Evolutionary conservation across 2,888 invertebrate species (phyloP).

Genomic region (Chalcosyrphus nemorum): DNA sequence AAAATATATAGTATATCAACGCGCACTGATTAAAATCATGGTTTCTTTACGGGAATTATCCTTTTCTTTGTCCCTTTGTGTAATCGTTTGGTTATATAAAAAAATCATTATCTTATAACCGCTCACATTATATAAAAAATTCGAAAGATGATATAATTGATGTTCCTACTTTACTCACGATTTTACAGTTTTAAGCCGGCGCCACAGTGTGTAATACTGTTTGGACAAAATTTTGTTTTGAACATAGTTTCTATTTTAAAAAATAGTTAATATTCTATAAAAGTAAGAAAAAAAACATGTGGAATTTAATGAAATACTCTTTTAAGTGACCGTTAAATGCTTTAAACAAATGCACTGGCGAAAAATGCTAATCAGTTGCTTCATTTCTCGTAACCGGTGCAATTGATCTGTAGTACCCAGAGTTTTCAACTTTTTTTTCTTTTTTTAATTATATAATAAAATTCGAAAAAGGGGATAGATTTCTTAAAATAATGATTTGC

Average conservation of each 20-base stretch:
- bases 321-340: background rate
- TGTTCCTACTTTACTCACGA: too few species aligned
- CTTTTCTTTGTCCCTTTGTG: too few species aligned
- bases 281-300: background rate
- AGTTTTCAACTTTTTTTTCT: too few species aligned
- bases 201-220: background rate
- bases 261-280: conserved; percentile 8
- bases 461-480: background rate
- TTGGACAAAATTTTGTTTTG: background rate
- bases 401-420: background rate
- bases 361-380: background rate
- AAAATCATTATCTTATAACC: too few species aligned
- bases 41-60: too few species aligned
- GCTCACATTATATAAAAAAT: too few species aligned
- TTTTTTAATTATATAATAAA: background rate
- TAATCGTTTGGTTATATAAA: too few species aligned
- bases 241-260: background rate
- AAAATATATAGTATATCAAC: too few species aligned
- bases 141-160: too few species aligned
- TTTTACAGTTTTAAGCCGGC: too few species aligned
- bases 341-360: background rate
- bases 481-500: background rate
- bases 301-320: background rate
- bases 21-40: too few species aligned
- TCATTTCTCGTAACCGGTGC: background rate